phyloP scores from a whole-genome alignment of 2,113 vertebrate species.

The Lycaon pictus region DNA sequence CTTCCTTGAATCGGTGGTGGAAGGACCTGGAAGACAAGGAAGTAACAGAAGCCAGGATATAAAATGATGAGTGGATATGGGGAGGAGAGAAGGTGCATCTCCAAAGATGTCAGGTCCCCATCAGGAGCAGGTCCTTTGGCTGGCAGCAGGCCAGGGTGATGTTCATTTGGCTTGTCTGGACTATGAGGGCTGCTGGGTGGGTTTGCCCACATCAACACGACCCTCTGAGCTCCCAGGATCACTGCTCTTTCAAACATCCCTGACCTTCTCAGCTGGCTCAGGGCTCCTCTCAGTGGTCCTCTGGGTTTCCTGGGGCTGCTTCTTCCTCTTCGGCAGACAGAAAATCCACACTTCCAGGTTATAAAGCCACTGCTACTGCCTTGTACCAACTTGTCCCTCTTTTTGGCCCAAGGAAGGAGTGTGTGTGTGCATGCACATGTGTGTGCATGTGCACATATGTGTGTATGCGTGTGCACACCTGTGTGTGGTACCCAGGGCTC shows the following conservation, averaged over 20 bases:
- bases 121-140: neutral
- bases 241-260: neutral
- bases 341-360: neutral
- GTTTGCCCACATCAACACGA: neutral
- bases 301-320: neutral
- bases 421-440: neutral
- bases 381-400: neutral
- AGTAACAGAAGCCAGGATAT: neutral
- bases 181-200: too few species aligned
- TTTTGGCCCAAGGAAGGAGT: too few species aligned
- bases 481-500: neutral
- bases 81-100: neutral
- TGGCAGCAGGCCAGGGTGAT: neutral
- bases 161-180: neutral
- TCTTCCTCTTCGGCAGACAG: neutral
- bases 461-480: accelerated
- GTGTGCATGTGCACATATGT: accelerated
- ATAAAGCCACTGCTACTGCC: neutral
- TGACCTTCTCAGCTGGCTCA: neutral
- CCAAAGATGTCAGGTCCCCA: too few species aligned
- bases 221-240: neutral
- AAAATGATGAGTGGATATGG: too few species aligned
- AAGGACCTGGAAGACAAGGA: neutral
- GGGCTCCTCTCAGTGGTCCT: neutral
- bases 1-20: neutral